These are phyloP conservation scores for Poecilia picta DNA, from an alignment of 2,797 vertebrate genomes.

Conservation along the genomic window DNA sequence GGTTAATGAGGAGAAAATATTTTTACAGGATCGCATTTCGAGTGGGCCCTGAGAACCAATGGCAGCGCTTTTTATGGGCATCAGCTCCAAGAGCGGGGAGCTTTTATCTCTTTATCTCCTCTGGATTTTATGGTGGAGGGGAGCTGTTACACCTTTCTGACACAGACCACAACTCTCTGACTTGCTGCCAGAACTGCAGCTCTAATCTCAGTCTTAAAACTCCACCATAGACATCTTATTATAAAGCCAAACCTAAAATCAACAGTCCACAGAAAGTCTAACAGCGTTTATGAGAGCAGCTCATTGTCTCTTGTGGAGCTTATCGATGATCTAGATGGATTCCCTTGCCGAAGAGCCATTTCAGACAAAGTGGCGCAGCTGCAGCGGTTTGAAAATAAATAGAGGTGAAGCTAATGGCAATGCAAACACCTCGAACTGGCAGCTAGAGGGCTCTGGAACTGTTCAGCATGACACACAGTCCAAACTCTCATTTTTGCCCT, in stretches of 20 bases:
- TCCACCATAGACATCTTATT: conserved; percentile 40
- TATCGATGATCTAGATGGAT: conserved; percentile 56
- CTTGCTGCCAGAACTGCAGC: conserved; percentile 36
- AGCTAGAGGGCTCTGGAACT: conserved; percentile 73
- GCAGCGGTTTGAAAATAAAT: conserved; percentile 79
- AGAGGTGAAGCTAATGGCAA: conserved; percentile 72
- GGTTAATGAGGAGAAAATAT: conserved; percentile 89
- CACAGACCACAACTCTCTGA: conserved; percentile 59
- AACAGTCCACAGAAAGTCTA: conserved; percentile 35
- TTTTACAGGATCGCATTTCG: conserved; percentile 85
- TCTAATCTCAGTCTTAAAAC: conserved; percentile 59
- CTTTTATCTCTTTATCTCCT: conserved; percentile 78
- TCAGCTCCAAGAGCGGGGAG: conserved; percentile 66
- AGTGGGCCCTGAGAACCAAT: conserved; percentile 67
- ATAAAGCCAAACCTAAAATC: conserved; percentile 28
- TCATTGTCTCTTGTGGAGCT: conserved; percentile 35
- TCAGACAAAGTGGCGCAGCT: conserved; percentile 64
- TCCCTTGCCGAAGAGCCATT: conserved; percentile 47
- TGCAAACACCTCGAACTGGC: conserved; percentile 76
- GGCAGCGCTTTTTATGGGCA: conserved; percentile 76
- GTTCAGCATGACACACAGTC: conserved; percentile 74
- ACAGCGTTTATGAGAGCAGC: conserved; percentile 37
- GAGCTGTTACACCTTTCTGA: conserved; percentile 59
- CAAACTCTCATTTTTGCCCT: conserved; percentile 77
- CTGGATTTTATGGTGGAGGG: conserved; percentile 62